Percentiles rank a stretch among this genome's conserved stretches.
phyloP scores from a whole-genome alignment of 92 coral and sea anemone genomes.

The Bergia puertoricense region DNA sequence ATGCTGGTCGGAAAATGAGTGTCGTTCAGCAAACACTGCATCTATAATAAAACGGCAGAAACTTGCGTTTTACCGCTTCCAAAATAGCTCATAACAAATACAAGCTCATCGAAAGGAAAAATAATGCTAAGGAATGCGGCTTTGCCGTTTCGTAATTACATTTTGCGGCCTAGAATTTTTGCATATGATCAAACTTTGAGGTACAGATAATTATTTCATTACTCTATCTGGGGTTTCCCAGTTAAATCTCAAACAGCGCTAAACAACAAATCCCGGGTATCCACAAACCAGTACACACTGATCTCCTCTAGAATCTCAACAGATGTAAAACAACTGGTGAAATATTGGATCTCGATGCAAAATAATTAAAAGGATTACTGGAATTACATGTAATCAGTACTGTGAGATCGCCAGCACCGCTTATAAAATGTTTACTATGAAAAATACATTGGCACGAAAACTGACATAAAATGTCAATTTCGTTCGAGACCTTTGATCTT shows the following conservation, averaged over 20 bases:
- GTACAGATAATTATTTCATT: background rate
- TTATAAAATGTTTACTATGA: background rate
- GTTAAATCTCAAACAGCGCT: background rate
- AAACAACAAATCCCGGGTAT: background rate
- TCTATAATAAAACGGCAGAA: no score
- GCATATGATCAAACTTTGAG: background rate
- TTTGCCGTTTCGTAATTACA: background rate
- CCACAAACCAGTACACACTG: background rate
- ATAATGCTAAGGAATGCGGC: background rate
- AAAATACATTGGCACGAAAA: background rate
- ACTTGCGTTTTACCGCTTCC: background rate
- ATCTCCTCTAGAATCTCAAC: background rate
- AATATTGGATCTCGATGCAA: background rate
- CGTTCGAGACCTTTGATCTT: conserved; percentile 7
- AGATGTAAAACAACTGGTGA: background rate
- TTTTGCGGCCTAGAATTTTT: background rate
- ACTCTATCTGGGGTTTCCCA: background rate
- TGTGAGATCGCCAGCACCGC: background rate
- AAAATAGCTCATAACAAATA: background rate
- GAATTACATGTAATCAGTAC: background rate
- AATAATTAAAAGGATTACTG: background rate
- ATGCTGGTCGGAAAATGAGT: no score
- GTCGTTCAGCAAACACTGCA: no score
- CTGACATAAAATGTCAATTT: conserved; percentile 10
- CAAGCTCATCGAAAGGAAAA: background rate